Evolutionary conservation across 2,113 vertebrate genomes (phyloP).

Genomic region (Semicossyphus pulcher): DNA sequence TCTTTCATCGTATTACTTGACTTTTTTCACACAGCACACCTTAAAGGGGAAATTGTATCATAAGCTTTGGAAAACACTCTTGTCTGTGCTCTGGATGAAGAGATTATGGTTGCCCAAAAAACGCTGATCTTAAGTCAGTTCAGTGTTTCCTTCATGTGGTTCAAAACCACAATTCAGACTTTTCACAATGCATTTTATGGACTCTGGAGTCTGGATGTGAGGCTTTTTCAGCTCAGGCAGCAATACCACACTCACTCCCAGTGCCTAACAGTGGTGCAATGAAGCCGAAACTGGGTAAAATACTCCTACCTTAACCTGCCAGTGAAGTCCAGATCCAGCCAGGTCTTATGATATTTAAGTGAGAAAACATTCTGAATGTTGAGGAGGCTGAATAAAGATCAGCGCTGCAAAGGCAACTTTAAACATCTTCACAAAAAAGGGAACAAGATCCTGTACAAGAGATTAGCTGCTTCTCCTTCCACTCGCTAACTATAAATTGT

Average conservation of each 20-base stretch:
- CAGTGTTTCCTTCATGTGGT: no score
- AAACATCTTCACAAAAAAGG: conserved; percentile 66
- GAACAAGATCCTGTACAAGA: conserved; percentile 60
- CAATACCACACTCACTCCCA: conserved; percentile 17
- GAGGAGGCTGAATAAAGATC: conserved; percentile 7
- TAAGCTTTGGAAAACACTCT: conserved; percentile 43
- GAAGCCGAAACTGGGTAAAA: not conserved
- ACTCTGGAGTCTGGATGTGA: conserved; percentile 36
- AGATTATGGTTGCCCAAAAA: conserved; percentile 29
- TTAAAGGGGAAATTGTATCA: conserved; percentile 55
- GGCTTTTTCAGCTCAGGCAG: conserved; percentile 30
- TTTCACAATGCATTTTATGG: not conserved
- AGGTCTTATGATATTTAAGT: conserved; percentile 24
- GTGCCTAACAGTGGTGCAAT: conserved; percentile 26
- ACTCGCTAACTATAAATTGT: conserved; percentile 64
- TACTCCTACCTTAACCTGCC: conserved; percentile 7
- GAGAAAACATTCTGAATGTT: conserved; percentile 20
- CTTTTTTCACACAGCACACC: conserved; percentile 59
- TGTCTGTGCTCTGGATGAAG: conserved; percentile 29
- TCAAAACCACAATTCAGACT: conserved; percentile 26
- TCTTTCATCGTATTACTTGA: conserved; percentile 57
- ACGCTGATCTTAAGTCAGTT: no score
- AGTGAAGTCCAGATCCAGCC: conserved; percentile 31
- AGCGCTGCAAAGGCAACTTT: conserved; percentile 12
- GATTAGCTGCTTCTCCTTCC: conserved; percentile 57